Conservation (phyloP, 2,113 vertebrate genomes). For the Anser cygnoides region DNA sequence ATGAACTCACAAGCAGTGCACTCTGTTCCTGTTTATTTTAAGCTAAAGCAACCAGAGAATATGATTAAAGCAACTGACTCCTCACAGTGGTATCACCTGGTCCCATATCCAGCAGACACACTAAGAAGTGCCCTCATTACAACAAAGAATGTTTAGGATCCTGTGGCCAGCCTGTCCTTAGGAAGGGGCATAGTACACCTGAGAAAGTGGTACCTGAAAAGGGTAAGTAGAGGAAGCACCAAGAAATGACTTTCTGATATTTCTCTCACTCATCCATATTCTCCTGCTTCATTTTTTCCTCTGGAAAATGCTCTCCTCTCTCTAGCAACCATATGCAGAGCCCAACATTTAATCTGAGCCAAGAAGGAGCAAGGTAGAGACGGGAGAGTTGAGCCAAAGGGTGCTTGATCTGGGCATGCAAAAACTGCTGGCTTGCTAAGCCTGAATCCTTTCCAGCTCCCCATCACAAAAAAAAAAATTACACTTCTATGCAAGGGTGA, state of each 20-base stretch:
- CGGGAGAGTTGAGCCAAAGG: constrained; percentile 3
- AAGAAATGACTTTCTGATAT: not conserved
- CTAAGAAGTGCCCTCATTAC: not conserved
- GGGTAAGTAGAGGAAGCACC: not conserved
- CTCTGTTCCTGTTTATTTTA: not conserved
- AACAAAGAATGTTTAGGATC: not conserved
- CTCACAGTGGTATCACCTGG: not conserved
- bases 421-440: not conserved
- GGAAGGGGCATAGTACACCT: not conserved
- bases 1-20: not conserved
- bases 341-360: not conserved
- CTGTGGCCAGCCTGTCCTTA: not conserved
- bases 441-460: not conserved
- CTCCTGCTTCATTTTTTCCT: not conserved
- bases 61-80: not conserved
- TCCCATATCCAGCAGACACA: not conserved
- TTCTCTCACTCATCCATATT: not conserved
- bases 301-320: not conserved
- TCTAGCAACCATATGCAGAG: not conserved
- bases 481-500: not conserved
- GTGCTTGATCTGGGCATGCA: not conserved
- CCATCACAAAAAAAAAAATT: not conserved
- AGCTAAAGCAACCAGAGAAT: not conserved
- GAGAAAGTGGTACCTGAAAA: not conserved
- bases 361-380: not conserved